A percentile compares a stretch with the other conserved stretches of the same genome.
These are phyloP conservation scores for Hydropsyche betteni DNA, from an alignment of 2,888 invertebrate genomes.

Conservation along the genomic window DNA sequence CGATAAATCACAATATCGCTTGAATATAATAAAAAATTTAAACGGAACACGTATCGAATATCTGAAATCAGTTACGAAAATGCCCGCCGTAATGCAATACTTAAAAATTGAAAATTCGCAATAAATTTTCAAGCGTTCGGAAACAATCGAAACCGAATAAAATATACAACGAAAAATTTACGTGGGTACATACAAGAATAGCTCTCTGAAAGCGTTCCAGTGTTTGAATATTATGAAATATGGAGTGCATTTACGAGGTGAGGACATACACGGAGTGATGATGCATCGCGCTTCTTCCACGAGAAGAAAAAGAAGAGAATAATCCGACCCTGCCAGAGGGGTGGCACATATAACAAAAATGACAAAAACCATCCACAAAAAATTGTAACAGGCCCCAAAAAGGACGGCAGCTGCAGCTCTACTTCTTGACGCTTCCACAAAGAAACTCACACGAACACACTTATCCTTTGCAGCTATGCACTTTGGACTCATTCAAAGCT, in stretches of 20 bases:
- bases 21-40: no score
- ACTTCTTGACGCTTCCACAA: conserved; percentile 28
- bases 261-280: neutral
- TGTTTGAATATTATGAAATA: conserved; percentile 11
- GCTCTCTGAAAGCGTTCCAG: neutral
- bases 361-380: conserved; percentile 40
- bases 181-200: no score
- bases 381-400: conserved; percentile 38
- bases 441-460: conserved; percentile 24
- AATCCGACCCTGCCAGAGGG: conserved; percentile 28
- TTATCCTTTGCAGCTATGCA: conserved; percentile 19
- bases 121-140: no score
- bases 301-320: conserved; percentile 1
- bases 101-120: no score
- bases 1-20: no score
- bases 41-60: no score
- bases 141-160: no score
- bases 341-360: conserved; percentile 36
- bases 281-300: conserved; percentile 25
- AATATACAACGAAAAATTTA: no score
- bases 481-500: neutral
- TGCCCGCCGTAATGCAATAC: no score
- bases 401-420: conserved; percentile 43
- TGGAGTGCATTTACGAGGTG: conserved; percentile 16
- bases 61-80: no score